Evolutionary conservation across 2,888 invertebrate species (phyloP).

Genomic region (Desoria tigrina): DNA sequence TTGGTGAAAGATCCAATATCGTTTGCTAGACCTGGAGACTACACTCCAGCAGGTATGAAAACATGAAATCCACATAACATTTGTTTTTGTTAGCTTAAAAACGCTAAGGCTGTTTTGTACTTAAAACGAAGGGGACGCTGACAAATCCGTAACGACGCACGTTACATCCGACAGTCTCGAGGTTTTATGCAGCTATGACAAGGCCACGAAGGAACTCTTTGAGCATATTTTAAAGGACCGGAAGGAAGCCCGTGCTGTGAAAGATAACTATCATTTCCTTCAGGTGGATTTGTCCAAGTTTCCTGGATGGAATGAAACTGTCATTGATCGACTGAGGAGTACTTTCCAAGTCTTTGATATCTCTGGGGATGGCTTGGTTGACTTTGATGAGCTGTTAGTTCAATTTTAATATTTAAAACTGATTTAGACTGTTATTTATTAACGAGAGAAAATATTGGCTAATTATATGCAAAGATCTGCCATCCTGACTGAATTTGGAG

Average conservation of each 20-base stretch:
- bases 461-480: slow-evolving; percentile 9
- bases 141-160: neutral
- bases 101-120: no score
- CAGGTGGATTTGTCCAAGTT: slow-evolving; percentile 28
- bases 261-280: slow-evolving; percentile 17
- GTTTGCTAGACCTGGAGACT: slow-evolving; percentile 33
- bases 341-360: slow-evolving; percentile 41
- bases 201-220: slow-evolving; percentile 25
- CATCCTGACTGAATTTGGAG: slow-evolving; percentile 33
- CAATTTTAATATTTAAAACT: slow-evolving; percentile 1
- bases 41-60: slow-evolving; percentile 16
- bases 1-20: slow-evolving; percentile 30
- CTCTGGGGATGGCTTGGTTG: slow-evolving; percentile 36
- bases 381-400: slow-evolving; percentile 38
- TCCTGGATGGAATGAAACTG: slow-evolving; percentile 35
- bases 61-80: no score
- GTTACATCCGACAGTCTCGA: slow-evolving; percentile 22
- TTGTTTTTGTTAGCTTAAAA: no score
- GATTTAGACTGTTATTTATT: no score
- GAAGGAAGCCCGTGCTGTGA: slow-evolving; percentile 21
- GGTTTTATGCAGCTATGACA: slow-evolving; percentile 32
- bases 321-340: slow-evolving; percentile 29
- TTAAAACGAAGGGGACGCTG: slow-evolving; percentile 15
- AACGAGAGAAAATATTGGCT: no score
- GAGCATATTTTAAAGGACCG: slow-evolving; percentile 29